Conservation (phyloP, 2,797 vertebrate genomes). For the Cheirogaleus major region DNA sequence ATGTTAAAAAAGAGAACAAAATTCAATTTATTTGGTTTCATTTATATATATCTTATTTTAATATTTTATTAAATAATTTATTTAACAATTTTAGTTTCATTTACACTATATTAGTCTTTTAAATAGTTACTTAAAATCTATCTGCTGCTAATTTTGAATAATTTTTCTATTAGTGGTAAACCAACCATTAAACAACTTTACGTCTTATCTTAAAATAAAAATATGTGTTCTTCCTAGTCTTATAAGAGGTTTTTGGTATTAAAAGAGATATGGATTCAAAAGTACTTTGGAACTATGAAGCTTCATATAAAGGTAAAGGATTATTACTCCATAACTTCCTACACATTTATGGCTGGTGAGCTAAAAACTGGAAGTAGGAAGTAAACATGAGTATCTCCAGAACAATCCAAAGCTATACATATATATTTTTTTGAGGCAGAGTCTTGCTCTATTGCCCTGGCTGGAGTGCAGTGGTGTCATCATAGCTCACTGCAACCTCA, state of each 20-base stretch:
- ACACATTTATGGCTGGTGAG: background rate
- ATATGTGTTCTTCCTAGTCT: background rate
- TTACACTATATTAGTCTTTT: background rate
- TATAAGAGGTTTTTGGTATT: background rate
- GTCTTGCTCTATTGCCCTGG: background rate
- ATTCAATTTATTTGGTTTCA: conserved; percentile 25
- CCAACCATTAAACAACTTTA: background rate
- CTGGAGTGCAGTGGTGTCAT: background rate
- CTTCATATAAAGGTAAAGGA: background rate
- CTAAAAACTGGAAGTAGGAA: conserved; percentile 10
- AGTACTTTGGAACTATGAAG: conserved; percentile 28
- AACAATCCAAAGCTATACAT: background rate
- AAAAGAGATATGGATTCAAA: background rate
- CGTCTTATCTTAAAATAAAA: conserved; percentile 37
- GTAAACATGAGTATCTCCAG: background rate
- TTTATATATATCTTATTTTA: background rate
- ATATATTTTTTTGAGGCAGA: background rate
- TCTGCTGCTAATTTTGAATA: background rate
- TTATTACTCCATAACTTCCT: conserved; percentile 3
- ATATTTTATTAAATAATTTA: background rate
- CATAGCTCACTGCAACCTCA: background rate
- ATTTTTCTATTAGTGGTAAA: conserved; percentile 6
- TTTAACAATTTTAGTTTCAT: background rate
- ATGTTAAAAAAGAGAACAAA: background rate
- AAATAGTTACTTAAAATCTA: conserved; percentile 22